Evolutionary conservation across 2,888 invertebrate genomes (phyloP).

Genomic region (Orchesella flavescens): DNA sequence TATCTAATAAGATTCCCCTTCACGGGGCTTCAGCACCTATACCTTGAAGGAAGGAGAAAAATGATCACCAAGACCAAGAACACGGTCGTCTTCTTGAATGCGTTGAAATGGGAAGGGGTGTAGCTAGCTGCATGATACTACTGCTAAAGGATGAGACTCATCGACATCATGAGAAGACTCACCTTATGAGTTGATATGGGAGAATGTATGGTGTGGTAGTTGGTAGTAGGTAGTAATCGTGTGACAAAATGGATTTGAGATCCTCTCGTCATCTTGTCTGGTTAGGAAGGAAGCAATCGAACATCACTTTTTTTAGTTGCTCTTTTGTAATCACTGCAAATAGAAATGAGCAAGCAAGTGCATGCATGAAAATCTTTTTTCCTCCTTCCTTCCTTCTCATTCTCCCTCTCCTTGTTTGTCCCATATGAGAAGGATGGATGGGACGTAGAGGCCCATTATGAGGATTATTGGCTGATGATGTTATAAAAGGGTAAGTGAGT

Average conservation of each 20-base stretch:
- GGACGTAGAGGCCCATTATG: slow-evolving; percentile 63
- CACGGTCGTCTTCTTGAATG: slow-evolving; percentile 3
- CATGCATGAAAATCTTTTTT: slow-evolving; percentile 18
- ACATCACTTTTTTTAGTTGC: background rate
- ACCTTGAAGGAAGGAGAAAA: background rate
- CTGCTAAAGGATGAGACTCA: background rate
- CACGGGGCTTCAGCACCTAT: background rate
- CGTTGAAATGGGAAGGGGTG: slow-evolving; percentile 30
- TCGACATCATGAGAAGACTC: slow-evolving; percentile 1
- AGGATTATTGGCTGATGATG: slow-evolving; percentile 66
- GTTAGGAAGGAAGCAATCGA: background rate
- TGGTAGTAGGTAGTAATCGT: background rate
- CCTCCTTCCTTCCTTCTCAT: background rate
- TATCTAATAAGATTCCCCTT: slow-evolving; percentile 38
- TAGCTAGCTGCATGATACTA: background rate
- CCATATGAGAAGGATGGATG: slow-evolving; percentile 47
- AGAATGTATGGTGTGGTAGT: background rate
- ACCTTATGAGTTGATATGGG: background rate
- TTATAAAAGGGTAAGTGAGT: slow-evolving; percentile 65
- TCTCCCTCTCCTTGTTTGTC: slow-evolving; percentile 28
- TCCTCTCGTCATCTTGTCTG: background rate
- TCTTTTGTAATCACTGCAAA: slow-evolving; percentile 27
- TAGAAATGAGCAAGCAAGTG: slow-evolving; percentile 11
- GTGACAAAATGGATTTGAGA: slow-evolving; percentile 30
- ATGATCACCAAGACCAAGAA: slow-evolving; percentile 55